These are phyloP conservation scores for Steinernema hermaphroditum DNA, from an alignment of 2,888 invertebrate species.

Conservation along the genomic window DNA sequence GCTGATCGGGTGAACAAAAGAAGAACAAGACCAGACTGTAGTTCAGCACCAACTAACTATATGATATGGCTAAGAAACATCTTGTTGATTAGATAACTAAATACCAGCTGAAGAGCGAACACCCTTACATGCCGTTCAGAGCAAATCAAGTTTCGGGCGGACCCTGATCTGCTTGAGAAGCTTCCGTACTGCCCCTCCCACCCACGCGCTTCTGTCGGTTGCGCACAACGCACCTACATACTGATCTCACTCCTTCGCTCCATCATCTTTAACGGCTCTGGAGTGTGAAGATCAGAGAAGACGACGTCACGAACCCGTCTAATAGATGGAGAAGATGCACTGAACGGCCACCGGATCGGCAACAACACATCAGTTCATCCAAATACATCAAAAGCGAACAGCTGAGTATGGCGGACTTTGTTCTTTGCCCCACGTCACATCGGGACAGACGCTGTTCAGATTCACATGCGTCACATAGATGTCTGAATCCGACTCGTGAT, in stretches of 20 bases:
- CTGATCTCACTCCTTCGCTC: slow-evolving; percentile 20
- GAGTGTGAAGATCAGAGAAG: slow-evolving; percentile 24
- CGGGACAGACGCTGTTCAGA: not conserved
- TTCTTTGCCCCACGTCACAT: not conserved
- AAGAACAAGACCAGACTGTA: too few relatives aligned
- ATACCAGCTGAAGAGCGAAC: too few relatives aligned
- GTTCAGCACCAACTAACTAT: too few relatives aligned
- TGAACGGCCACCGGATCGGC: slow-evolving; percentile 15
- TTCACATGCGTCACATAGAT: too few relatives aligned
- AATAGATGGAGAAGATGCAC: slow-evolving; percentile 5
- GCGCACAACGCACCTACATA: slow-evolving; percentile 9
- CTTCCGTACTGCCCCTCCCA: not conserved
- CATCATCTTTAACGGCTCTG: not conserved
- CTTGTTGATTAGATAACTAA: too few relatives aligned
- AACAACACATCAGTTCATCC: slow-evolving; percentile 29
- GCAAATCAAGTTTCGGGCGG: slow-evolving; percentile 9
- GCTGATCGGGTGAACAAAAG: too few relatives aligned
- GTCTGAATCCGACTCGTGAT: too few relatives aligned
- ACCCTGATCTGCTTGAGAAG: slow-evolving; percentile 7
- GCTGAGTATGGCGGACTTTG: slow-evolving; percentile 27
- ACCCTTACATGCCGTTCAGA: not conserved
- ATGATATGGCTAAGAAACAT: too few relatives aligned
- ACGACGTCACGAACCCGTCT: slow-evolving; percentile 29
- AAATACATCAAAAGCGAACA: slow-evolving; percentile 26
- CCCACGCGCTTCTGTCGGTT: not conserved